Conservation (phyloP, 2,113 vertebrate genomes). For the Corythornis madagascariensis region DNA sequence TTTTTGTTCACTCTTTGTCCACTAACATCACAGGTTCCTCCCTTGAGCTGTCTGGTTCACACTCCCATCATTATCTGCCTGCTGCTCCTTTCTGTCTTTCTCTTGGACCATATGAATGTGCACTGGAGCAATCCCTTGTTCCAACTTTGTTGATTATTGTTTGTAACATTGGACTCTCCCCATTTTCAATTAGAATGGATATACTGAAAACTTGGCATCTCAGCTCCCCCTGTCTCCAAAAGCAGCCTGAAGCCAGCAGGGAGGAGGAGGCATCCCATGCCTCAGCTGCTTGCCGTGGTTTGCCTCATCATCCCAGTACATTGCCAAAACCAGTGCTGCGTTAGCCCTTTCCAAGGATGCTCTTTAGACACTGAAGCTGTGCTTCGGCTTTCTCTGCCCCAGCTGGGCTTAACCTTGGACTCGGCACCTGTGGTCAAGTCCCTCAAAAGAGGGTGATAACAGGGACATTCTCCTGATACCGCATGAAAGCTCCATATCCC, state of each 20-base stretch:
- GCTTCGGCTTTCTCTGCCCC: not conserved
- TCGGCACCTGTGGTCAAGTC: not conserved
- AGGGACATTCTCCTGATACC: not conserved
- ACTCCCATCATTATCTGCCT: not conserved
- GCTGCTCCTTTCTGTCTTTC: not conserved
- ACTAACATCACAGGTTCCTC: rapidly evolving
- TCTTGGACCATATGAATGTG: rapidly evolving
- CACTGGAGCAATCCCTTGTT: not conserved
- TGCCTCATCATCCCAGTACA: not conserved
- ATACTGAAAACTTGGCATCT: not conserved
- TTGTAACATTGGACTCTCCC: not conserved
- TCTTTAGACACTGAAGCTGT: not conserved
- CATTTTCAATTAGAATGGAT: not conserved
- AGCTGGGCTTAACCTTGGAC: not conserved
- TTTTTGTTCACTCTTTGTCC: not conserved
- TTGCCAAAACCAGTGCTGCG: not conserved
- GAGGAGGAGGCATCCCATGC: no score
- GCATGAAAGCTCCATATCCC: not conserved
- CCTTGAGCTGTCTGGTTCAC: rapidly evolving
- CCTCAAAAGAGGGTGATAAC: not conserved
- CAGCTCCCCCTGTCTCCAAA: no score
- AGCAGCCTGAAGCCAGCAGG: no score
- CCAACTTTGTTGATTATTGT: not conserved
- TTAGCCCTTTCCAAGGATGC: not conserved
- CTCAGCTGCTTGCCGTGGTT: not conserved